These are phyloP conservation scores for Illadopsis cleaveri DNA, from an alignment of 2,113 vertebrate genomes.

Conservation along the genomic window DNA sequence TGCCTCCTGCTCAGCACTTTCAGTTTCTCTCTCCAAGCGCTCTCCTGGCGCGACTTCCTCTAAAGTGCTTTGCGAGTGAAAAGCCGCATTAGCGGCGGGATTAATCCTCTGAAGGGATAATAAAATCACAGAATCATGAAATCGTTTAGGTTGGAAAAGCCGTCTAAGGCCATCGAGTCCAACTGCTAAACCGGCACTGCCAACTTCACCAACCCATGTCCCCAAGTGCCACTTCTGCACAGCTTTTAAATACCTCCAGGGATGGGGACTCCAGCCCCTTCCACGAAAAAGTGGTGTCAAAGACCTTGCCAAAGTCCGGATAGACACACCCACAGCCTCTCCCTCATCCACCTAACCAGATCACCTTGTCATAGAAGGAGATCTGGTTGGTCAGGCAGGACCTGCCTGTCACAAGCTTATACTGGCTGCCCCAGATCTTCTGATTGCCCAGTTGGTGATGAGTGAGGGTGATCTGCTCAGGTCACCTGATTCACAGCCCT, in stretches of 20 bases:
- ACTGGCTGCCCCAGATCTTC: neutral
- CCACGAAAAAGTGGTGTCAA: neutral
- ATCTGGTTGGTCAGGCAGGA: neutral
- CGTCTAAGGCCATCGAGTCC: neutral
- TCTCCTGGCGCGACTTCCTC: neutral
- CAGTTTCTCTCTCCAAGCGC: conserved; percentile 13
- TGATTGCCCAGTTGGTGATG: neutral
- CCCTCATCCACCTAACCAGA: neutral
- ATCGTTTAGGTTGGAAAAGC: neutral
- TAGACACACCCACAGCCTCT: neutral
- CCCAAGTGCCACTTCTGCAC: neutral
- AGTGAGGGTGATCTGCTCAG: neutral
- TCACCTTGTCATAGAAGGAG: neutral
- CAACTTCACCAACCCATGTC: neutral
- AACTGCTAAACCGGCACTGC: neutral
- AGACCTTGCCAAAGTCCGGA: neutral
- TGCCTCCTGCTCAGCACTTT: neutral
- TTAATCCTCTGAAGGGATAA: neutral
- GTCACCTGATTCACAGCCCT: neutral
- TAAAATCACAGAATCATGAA: neutral
- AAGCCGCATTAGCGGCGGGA: neutral
- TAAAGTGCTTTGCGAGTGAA: neutral
- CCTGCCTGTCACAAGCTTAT: neutral
- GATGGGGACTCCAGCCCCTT: neutral
- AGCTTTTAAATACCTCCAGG: neutral